Percentiles rank a stretch among this genome's conserved stretches.
Conservation (phyloP, 2,797 vertebrate genomes). For the Rhincodon typus region DNA sequence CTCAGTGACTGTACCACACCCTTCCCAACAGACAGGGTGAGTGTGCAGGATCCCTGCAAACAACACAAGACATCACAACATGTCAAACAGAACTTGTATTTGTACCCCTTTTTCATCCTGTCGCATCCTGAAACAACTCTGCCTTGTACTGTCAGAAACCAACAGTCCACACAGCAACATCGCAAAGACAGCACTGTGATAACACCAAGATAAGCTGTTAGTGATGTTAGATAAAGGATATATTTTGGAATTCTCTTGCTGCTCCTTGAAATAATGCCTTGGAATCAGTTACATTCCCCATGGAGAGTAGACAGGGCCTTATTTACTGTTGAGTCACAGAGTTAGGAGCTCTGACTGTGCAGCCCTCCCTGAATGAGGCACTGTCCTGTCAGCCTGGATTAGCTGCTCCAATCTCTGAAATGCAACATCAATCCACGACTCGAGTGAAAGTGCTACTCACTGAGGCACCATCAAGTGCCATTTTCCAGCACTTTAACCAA, state of each 20-base stretch:
- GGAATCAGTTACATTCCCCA: too few relatives aligned
- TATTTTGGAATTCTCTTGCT: too few relatives aligned
- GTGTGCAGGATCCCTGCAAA: conserved; percentile 65
- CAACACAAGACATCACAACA: not conserved
- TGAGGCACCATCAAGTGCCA: not conserved
- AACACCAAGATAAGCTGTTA: too few relatives aligned
- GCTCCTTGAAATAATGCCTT: too few relatives aligned
- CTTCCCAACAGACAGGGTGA: conserved; percentile 69
- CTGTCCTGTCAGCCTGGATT: not conserved
- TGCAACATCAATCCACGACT: not conserved
- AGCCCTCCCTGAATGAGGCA: not conserved
- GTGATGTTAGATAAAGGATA: too few relatives aligned
- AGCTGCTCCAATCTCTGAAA: not conserved
- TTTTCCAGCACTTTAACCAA: not conserved
- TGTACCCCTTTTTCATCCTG: too few relatives aligned
- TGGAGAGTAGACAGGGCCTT: too few relatives aligned
- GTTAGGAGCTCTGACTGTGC: not conserved
- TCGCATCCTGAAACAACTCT: too few relatives aligned
- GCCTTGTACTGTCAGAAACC: too few relatives aligned
- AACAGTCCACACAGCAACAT: too few relatives aligned
- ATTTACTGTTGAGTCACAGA: too few relatives aligned
- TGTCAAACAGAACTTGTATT: not conserved
- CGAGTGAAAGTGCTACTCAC: not conserved
- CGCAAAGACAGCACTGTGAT: too few relatives aligned
- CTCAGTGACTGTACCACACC: conserved; percentile 77